Base-by-base conservation (phyloP, 2,888 invertebrate species). In the Sicus ferrugineus region DNA sequence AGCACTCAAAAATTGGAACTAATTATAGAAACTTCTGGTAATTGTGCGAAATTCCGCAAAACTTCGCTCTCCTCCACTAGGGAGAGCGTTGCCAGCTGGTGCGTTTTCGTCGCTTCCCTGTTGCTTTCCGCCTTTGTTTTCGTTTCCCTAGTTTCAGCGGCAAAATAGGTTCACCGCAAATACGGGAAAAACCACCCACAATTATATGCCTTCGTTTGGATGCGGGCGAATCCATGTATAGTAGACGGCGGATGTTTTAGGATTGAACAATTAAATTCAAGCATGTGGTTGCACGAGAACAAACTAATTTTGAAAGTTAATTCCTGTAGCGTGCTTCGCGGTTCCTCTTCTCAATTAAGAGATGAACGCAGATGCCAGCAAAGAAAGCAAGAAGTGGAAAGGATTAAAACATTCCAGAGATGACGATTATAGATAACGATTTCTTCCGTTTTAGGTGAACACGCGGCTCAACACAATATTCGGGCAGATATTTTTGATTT, bases 251-350 rank as follows among this genome's bases (percentile, higher is more conserved):
- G n/a, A n/a, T n/a, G n/a, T n/a, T n/a, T n/a, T n/a, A n/a, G n/a
- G n/a, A n/a, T n/a, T n/a, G n/a, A n/a, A n/a, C n/a, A n/a, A n/a
- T n/a, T n/a, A n/a, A n/a, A n/a, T n/a, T n/a, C n/a, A n/a, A n/a
- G n/a, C n/a, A n/a, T n/a, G n/a, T 42, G 42, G 4, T 4, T 42
- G 4, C n/a, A 1, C n/a, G 11, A 9, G n/a, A 2, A 4, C 34
- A 19, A 54, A 38, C 54, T 54, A 28, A 52, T 65, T 65, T 65
- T 65, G 28, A 65, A 64, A 65, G 38, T 52, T 65, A 54, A 65
- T 34, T 38, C 21, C 54, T 65, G 52, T 54, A 21, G 38, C 46
- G 54, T 54, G 54, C 54, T 52, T 65, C 54, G 38, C 38, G 52
- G 34, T 23, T 63, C 48, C 26, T 46, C 26, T 46, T 16, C 30